Percentiles rank a stretch among this genome's conserved stretches.
Evolutionary conservation across 2,113 vertebrate species (phyloP).

Genomic region (Alligator mississippiensis): DNA sequence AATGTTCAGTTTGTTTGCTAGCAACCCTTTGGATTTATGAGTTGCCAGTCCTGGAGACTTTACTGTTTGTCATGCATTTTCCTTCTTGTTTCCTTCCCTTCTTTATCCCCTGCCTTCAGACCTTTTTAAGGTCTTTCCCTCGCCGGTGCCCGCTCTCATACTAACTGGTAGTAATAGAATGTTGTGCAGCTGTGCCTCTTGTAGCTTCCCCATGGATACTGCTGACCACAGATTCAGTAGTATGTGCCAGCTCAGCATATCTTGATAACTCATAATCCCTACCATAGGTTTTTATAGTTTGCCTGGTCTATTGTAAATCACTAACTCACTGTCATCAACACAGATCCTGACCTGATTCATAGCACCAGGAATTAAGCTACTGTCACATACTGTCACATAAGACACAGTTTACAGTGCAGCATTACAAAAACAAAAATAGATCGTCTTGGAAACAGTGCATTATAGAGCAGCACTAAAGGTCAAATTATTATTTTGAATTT

Average conservation of each 20-base stretch:
- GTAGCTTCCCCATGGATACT: constrained; percentile 49
- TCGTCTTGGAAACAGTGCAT: constrained; percentile 24
- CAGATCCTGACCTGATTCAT: constrained; percentile 67
- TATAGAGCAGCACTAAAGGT: neutral
- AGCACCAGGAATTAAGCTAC: constrained; percentile 65
- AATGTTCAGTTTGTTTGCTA: constrained; percentile 54
- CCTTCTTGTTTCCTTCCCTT: constrained; percentile 61
- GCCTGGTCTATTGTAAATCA: constrained; percentile 71
- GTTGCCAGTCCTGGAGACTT: constrained; percentile 42
- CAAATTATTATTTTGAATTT: constrained; percentile 35
- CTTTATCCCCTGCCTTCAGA: constrained; percentile 54
- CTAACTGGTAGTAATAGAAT: constrained; percentile 62
- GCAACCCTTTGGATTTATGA: constrained; percentile 63
- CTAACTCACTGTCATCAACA: constrained; percentile 59
- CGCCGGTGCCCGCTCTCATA: neutral
- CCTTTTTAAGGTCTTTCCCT: constrained; percentile 53
- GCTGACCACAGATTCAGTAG: constrained; percentile 58
- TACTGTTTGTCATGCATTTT: constrained; percentile 69
- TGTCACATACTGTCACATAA: constrained; percentile 50
- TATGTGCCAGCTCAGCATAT: constrained; percentile 74
- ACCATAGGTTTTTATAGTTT: constrained; percentile 73
- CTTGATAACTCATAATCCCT: constrained; percentile 73
- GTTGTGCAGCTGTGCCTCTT: constrained; percentile 37
- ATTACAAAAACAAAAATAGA: constrained; percentile 52
- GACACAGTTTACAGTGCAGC: constrained; percentile 31